Evolutionary conservation across 2,888 invertebrate species (phyloP), one percentile per base, ranked within the genome.

Genomic region (Zaprionus bogoriensis): DNA sequence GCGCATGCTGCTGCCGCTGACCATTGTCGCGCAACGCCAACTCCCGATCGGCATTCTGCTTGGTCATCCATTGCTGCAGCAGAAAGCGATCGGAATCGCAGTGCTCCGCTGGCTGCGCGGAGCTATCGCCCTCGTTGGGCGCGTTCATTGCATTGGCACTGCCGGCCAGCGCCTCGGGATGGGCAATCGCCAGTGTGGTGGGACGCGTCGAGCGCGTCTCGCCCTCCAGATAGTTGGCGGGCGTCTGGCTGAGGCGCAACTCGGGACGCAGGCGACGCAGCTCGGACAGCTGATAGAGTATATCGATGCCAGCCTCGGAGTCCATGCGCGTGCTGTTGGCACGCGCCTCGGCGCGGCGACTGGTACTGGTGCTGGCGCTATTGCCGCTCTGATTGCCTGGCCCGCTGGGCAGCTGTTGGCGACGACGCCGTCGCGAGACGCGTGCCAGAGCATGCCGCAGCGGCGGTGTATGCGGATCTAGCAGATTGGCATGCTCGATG

Each of bases 401-500:
- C 6, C 9, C 7, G 5, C 41, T 22, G 41, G 10, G 42, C 1
- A 30, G 64, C 27, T 58, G 44, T 0, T 62, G 74, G 0, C 77
- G 67, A 3, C 69, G 67, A 1, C 67, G 67, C 2, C 87, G 69
- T 12, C 79, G 63, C 4, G 73, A 54, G 10, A 45, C 36, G 1
- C 79, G 63, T 2, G 61, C 12, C 6, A 73, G 19, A 0, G 45
- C 36, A 2, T 66, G 47, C 0, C 67, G 64, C 20, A 77, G 23
- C 0, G 74, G 69, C 5, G 83, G 77, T 0, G 83, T 67, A 7
- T 55, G 12, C 0, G 82, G 77, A 53, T 83, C 87, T 17, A 83
- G 55, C 0, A 64, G 59, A 41, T 86, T 79, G 10, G 86, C 87
- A 12, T 87, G 83, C 36, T 87, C 87, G 20, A 76, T 64, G 28